These are phyloP conservation scores for Linepithema humile DNA, from an alignment of 1,140 invertebrate species.

Conservation along the genomic window DNA sequence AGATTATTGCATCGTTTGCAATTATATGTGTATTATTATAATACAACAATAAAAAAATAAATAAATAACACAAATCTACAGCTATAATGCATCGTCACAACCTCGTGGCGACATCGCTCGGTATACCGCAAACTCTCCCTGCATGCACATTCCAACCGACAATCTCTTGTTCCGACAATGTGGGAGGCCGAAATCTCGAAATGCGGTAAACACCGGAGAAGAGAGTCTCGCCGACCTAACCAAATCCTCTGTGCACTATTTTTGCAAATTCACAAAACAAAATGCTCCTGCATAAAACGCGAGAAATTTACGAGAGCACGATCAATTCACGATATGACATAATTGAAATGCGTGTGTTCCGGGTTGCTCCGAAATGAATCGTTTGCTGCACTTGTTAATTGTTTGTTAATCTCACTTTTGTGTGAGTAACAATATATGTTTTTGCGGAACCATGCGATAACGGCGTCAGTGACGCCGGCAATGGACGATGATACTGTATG, in stretches of 20 bases:
- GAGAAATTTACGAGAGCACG: neutral
- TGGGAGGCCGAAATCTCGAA: conserved; percentile 57
- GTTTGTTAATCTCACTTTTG: neutral
- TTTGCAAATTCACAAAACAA: neutral
- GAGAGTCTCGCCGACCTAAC: neutral
- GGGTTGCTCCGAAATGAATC: conserved; percentile 5
- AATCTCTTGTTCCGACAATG: conserved; percentile 48
- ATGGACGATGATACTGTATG: neutral
- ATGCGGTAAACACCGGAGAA: conserved; percentile 56
- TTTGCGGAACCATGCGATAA: no score
- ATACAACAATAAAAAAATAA: neutral
- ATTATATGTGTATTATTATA: no score
- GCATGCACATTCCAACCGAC: conserved; percentile 32
- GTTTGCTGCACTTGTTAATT: neutral
- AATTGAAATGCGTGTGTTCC: conserved; percentile 64
- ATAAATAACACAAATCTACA: neutral
- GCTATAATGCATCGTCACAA: neutral
- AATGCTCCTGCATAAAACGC: neutral
- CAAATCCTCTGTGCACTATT: no score
- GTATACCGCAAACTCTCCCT: neutral
- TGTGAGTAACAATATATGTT: neutral
- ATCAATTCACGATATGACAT: conserved; percentile 47
- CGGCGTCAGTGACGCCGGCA: neutral
- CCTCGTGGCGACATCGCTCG: conserved; percentile 44
- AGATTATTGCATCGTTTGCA: neutral